These are phyloP conservation scores for Lophius piscatorius DNA, from an alignment of 2,113 vertebrate genomes.

Conservation along the genomic window DNA sequence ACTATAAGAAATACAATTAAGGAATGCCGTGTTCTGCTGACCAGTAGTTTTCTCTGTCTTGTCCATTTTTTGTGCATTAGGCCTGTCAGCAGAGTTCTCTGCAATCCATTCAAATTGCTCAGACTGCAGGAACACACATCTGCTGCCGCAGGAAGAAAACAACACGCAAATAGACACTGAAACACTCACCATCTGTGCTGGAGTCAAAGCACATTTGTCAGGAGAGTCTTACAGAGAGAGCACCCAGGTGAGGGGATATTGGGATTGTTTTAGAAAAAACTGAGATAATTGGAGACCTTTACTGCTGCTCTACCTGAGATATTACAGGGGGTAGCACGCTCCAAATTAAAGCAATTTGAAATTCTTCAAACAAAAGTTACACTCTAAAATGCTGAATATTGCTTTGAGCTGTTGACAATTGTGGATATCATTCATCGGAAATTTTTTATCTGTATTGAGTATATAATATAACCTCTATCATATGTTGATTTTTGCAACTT, in stretches of 20 bases:
- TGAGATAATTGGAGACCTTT: neutral
- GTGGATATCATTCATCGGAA: too few species aligned
- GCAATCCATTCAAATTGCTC: conserved; percentile 53
- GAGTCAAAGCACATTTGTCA: conserved; percentile 15
- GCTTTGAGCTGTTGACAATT: too few species aligned
- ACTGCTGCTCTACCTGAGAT: neutral
- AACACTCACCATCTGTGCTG: neutral
- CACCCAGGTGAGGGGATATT: neutral
- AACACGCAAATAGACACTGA: neutral
- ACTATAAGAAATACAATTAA: neutral
- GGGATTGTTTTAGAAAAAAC: conserved; percentile 6
- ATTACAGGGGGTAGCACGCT: neutral
- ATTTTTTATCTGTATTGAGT: too few species aligned
- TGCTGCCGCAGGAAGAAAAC: conserved; percentile 54
- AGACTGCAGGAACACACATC: conserved; percentile 47
- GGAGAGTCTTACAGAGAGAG: conserved; percentile 6
- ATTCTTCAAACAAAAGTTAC: neutral
- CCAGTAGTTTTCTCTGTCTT: conserved; percentile 49
- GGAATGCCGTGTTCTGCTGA: neutral
- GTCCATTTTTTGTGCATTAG: conserved; percentile 6
- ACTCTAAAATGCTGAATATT: too few species aligned
- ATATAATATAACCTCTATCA: too few species aligned
- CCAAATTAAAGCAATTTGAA: neutral
- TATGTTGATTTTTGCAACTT: too few species aligned
- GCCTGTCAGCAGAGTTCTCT: conserved; percentile 47